Base-by-base conservation (phyloP, 2,888 invertebrate species). In the Polyommatus icarus region DNA sequence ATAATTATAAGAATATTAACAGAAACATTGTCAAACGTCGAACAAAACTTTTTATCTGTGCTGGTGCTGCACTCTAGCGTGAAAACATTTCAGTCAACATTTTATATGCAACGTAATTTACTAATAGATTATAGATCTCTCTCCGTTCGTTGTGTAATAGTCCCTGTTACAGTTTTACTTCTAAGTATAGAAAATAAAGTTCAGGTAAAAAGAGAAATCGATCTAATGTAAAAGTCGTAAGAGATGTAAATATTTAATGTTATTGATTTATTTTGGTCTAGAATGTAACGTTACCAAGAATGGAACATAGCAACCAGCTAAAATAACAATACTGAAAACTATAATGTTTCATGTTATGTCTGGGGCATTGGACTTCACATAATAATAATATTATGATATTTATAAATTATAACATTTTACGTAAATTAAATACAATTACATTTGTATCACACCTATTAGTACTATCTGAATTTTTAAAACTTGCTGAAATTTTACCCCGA, bases 251-350 rank as follows among this genome's bases (percentile, higher is more conserved):
- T 67, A 32, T 32, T 32, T 29, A 29, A 67, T 67, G 67, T 67
- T 67, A 67, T 29, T 67, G 67, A 67, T 67, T 24, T 67, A 67
- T 32, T 67, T 29, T 6, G 7, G 67, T 67, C 67, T 67, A 67
- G 29, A 32, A 29, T 67, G 67, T 67, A 15, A 67, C 67, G 29
- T 67, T 29, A 61, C 20, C 20, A 2, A 67, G 29, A 67, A 32
- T 32, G 67, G 15, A 67, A 18, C 67, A 32, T 24, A 61, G 24
- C 67, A 67, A 32, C 67, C 15, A 67, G 67, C 15, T 67, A 32
- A 67, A 67, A 32, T 32, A 54, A 18, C 54, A 67, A 29, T 18
- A 32, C 15, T 67, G 67, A 67, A 29, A 67, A 15, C 18, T 18
- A 67, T 29, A 67, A 29, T 67, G 18, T 4, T 67, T 29, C 29